A percentile compares a stretch with the other conserved stretches of the same genome.
These are phyloP conservation scores for Scolopax bukidnonensis DNA, from an alignment of 2,797 vertebrate genomes.

Conservation along the genomic window DNA sequence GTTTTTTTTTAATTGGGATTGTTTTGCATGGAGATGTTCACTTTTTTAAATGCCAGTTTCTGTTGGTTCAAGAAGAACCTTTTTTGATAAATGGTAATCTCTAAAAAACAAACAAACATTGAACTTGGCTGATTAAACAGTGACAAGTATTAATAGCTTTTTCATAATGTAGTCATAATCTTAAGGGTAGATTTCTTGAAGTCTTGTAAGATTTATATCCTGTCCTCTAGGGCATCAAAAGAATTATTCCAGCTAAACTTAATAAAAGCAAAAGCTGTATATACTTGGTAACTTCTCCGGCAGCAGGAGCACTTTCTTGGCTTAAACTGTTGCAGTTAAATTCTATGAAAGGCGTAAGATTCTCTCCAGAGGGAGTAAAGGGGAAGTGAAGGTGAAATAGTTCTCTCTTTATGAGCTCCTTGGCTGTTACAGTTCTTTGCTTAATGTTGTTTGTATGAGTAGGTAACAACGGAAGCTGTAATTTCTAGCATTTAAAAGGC, in stretches of 20 bases:
- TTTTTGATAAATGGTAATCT: background rate
- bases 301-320: background rate
- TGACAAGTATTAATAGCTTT: background rate
- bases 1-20: background rate
- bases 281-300: background rate
- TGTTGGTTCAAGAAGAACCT: background rate
- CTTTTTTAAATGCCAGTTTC: background rate
- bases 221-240: background rate
- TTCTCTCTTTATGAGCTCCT: slow-evolving; percentile 6
- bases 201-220: background rate
- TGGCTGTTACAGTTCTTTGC: background rate
- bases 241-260: background rate
- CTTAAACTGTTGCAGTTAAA: background rate
- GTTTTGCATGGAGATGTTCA: background rate
- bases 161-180: background rate
- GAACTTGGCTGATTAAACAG: background rate
- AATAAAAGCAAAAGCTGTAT: background rate
- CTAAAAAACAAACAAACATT: background rate
- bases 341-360: background rate
- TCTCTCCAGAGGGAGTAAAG: slow-evolving; percentile 16
- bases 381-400: slow-evolving; percentile 9
- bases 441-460: background rate
- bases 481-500: background rate
- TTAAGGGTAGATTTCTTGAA: background rate
- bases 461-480: background rate